Evolutionary conservation across 2,888 invertebrate genomes (phyloP).

Genomic region (Xestobium rufovillosum): DNA sequence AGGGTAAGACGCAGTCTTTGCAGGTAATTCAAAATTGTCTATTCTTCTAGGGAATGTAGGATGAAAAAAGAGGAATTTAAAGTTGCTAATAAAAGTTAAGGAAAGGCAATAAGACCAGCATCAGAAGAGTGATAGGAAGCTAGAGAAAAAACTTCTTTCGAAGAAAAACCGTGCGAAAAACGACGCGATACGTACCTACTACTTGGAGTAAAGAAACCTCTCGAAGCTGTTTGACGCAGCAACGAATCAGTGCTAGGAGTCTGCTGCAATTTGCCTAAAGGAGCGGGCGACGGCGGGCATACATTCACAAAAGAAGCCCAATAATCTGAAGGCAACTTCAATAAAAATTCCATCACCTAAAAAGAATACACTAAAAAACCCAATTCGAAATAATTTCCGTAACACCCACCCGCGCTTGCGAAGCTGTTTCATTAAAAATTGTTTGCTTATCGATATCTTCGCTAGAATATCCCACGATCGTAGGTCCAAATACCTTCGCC

Average conservation of each 20-base stretch:
- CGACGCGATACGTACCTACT: too few relatives aligned
- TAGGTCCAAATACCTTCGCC: slow-evolving; percentile 88
- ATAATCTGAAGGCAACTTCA: slow-evolving; percentile 65
- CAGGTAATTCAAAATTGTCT: too few relatives aligned
- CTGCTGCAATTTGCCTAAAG: slow-evolving; percentile 33
- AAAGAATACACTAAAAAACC: slow-evolving; percentile 12
- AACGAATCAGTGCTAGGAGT: slow-evolving; percentile 42
- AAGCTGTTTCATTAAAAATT: slow-evolving; percentile 70
- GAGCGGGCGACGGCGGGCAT: slow-evolving; percentile 24
- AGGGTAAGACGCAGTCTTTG: too few relatives aligned
- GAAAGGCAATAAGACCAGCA: too few relatives aligned
- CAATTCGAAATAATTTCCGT: slow-evolving; percentile 4
- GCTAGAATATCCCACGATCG: slow-evolving; percentile 83
- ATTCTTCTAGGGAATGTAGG: too few relatives aligned
- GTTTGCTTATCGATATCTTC: slow-evolving; percentile 62
- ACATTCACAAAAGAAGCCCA: slow-evolving; percentile 66
- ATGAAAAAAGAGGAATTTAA: too few relatives aligned
- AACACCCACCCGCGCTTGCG: slow-evolving; percentile 59
- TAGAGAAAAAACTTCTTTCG: too few relatives aligned
- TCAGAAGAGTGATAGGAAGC: too few relatives aligned
- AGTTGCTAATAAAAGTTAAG: too few relatives aligned
- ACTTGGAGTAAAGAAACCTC: slow-evolving; percentile 25
- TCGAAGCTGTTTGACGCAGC: slow-evolving; percentile 23
- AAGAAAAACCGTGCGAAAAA: too few relatives aligned
- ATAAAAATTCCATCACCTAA: slow-evolving; percentile 51